Evolutionary conservation across 2,888 invertebrate genomes (phyloP).

Genomic region (Mactromeris polynyma): DNA sequence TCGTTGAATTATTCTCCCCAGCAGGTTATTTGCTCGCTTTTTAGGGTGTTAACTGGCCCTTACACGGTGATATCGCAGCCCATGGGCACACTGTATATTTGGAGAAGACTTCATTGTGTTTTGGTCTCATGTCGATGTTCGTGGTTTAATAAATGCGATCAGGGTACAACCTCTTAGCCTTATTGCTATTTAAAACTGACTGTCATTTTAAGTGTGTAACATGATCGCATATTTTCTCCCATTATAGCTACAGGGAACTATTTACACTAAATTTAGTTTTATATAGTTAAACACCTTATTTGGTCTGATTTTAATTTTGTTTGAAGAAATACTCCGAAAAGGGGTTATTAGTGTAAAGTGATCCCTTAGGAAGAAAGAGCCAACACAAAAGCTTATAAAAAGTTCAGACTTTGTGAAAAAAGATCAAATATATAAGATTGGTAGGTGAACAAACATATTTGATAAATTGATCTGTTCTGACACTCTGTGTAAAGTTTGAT

Average conservation of each 20-base stretch:
- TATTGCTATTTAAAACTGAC: slow-evolving; percentile 37
- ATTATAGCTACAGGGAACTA: slow-evolving; percentile 62
- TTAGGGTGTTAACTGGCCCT: slow-evolving; percentile 15
- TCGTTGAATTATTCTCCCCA: slow-evolving; percentile 12
- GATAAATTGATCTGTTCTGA: slow-evolving; percentile 52
- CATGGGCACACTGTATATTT: background rate
- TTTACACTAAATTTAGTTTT: slow-evolving; percentile 65
- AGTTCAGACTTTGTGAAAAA: slow-evolving; percentile 53
- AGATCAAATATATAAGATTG: slow-evolving; percentile 62
- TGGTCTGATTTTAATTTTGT: slow-evolving; percentile 69
- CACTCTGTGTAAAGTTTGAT: slow-evolving; percentile 52
- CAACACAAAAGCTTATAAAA: slow-evolving; percentile 50
- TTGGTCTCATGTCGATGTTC: background rate
- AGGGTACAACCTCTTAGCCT: background rate
- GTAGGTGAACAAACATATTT: slow-evolving; percentile 46
- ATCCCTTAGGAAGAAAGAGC: slow-evolving; percentile 52
- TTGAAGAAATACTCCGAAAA: slow-evolving; percentile 62
- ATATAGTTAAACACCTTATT: slow-evolving; percentile 67
- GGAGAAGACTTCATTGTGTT: background rate
- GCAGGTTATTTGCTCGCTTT: background rate
- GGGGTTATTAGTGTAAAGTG: slow-evolving; percentile 67
- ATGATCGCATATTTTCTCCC: slow-evolving; percentile 53
- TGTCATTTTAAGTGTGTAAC: slow-evolving; percentile 54
- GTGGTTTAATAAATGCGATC: slow-evolving; percentile 1
- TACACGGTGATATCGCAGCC: background rate